Conservation (phyloP, 2,113 vertebrate species). For the Ammodytes dubius region DNA sequence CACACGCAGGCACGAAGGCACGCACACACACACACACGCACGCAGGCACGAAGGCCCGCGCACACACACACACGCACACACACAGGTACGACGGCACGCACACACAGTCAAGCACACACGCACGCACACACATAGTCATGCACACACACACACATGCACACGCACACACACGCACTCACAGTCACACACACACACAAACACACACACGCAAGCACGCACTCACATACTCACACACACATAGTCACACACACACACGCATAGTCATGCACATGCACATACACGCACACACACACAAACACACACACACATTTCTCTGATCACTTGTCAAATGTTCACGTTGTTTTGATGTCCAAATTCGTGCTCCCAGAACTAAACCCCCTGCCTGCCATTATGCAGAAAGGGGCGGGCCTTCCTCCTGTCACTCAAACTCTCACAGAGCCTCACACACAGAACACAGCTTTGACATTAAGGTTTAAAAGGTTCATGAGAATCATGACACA, state of each 20-base stretch:
- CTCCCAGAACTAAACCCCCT: neutral
- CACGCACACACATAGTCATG: constrained; percentile 3
- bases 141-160: constrained; percentile 17
- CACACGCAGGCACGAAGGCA: neutral
- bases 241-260: neutral
- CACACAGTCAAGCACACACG: constrained; percentile 12
- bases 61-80: neutral
- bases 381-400: neutral
- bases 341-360: constrained; percentile 13
- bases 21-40: constrained; percentile 13
- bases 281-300: neutral
- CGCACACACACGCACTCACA: neutral
- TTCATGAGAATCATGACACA: neutral
- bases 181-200: constrained; percentile 15
- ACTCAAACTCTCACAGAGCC: neutral
- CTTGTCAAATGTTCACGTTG: neutral
- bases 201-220: constrained; percentile 2
- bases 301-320: constrained; percentile 28
- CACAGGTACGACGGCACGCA: too few relatives aligned
- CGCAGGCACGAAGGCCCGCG: neutral
- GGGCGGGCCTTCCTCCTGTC: constrained; percentile 1
- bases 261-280: constrained; percentile 31
- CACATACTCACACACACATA: neutral
- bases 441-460: neutral
- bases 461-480: too few relatives aligned